These are phyloP conservation scores for Tauraco erythrolophus DNA, from an alignment of 2,113 vertebrate species.

Conservation along the genomic window DNA sequence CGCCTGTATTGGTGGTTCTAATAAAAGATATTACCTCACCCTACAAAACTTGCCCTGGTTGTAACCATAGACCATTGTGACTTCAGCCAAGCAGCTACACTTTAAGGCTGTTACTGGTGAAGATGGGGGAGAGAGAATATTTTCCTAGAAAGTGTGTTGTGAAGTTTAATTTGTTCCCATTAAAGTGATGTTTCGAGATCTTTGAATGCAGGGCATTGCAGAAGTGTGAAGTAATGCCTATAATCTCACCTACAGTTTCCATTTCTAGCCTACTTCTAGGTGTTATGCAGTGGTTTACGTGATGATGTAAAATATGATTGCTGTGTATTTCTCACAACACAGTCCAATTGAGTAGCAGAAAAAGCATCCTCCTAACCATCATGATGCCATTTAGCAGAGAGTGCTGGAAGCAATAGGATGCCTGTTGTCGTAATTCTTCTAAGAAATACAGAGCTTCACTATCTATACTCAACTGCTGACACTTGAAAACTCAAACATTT, in stretches of 20 bases:
- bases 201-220: not conserved
- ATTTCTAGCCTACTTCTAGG: conserved; percentile 27
- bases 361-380: conserved; percentile 59
- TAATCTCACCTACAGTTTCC: conserved; percentile 34
- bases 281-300: conserved; percentile 24
- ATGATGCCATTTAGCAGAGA: conserved; percentile 70
- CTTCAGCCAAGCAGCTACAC: not conserved
- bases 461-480: conserved; percentile 73
- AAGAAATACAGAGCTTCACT: conserved; percentile 67
- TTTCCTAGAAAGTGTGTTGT: conserved; percentile 21
- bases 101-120: not conserved
- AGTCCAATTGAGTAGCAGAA: conserved; percentile 7
- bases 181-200: conserved; percentile 31
- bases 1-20: not conserved
- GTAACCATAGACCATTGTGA: conserved; percentile 19
- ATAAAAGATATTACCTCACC: conserved; percentile 9
- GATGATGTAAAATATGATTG: conserved; percentile 47
- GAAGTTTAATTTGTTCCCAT: conserved; percentile 37
- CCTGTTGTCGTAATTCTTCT: conserved; percentile 65
- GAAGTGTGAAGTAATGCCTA: conserved; percentile 30
- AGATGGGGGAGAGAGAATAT: not conserved
- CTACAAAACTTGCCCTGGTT: not conserved
- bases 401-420: conserved; percentile 48
- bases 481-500: conserved; percentile 74
- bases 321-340: not conserved